Conservation (phyloP, 1,140 invertebrate genomes). For the Brachionus manjavacas region DNA sequence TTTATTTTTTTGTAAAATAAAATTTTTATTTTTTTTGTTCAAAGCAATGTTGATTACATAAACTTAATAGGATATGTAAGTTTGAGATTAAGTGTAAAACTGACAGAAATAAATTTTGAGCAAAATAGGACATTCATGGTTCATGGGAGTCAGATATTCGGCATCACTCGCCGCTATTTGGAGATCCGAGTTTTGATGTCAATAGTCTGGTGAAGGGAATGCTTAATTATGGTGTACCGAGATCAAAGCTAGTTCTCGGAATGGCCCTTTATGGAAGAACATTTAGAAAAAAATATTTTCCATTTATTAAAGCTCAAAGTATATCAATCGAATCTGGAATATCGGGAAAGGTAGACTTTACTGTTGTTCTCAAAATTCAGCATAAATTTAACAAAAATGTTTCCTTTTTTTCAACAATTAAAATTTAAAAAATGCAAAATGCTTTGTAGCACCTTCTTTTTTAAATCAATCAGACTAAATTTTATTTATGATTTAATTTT, state of each 20-base stretch:
- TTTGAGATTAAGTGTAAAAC: background rate
- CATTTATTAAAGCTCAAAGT: conserved; percentile 78
- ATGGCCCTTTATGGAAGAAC: conserved; percentile 82
- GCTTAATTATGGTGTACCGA: conserved; percentile 70
- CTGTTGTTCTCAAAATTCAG: background rate
- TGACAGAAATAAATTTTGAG: background rate
- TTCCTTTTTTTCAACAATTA: too few species aligned
- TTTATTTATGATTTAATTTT: too few species aligned
- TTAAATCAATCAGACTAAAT: too few species aligned
- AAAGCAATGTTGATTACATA: background rate
- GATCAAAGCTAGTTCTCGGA: conserved; percentile 75
- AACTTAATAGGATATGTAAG: conserved; percentile 14
- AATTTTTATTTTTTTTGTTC: background rate
- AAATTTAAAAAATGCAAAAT: too few species aligned
- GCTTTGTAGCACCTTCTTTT: too few species aligned
- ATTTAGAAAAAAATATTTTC: conserved; percentile 68
- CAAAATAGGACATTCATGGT: conserved; percentile 71
- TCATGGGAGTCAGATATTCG: conserved; percentile 87
- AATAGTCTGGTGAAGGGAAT: conserved; percentile 60
- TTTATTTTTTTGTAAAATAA: background rate
- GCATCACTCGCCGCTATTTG: conserved; percentile 54
- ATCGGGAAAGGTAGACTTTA: conserved; percentile 8
- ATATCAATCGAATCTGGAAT: conserved; percentile 66
- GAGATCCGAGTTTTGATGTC: conserved; percentile 23
- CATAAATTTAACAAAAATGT: too few species aligned